These are phyloP conservation scores for Podarcis raffonei DNA, from an alignment of 2,113 vertebrate species.

Conservation along the genomic window DNA sequence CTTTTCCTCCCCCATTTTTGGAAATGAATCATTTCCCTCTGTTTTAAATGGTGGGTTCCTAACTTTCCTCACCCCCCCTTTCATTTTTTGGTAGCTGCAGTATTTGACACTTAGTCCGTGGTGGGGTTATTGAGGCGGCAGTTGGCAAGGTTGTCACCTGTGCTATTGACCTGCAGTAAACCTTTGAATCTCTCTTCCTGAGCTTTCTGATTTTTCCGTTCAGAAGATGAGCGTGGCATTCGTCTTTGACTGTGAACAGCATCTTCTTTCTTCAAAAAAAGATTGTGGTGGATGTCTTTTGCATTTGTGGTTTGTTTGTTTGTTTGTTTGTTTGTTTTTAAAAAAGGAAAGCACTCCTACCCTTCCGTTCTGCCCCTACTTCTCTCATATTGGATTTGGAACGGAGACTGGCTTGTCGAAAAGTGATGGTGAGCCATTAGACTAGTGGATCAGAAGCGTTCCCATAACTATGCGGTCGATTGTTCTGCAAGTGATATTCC, in stretches of 20 bases:
- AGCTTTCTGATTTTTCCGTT: not conserved
- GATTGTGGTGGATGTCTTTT: not conserved
- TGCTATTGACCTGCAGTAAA: not conserved
- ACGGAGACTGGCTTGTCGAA: not conserved
- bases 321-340: not conserved
- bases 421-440: not conserved
- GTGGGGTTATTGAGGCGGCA: not conserved
- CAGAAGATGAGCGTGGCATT: not conserved
- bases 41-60: not conserved
- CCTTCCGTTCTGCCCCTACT: not conserved
- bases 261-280: too few relatives aligned
- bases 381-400: too few relatives aligned
- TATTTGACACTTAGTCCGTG: not conserved
- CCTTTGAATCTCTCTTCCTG: not conserved
- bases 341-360: not conserved
- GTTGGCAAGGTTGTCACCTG: not conserved
- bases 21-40: not conserved
- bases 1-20: not conserved
- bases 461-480: not conserved
- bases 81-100: not conserved
- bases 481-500: not conserved
- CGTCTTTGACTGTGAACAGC: not conserved
- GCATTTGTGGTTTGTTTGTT: not conserved
- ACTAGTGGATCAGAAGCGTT: not conserved
- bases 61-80: not conserved